Conservation (phyloP, 1,140 invertebrate species). For the Caenorhabditis latens region DNA sequence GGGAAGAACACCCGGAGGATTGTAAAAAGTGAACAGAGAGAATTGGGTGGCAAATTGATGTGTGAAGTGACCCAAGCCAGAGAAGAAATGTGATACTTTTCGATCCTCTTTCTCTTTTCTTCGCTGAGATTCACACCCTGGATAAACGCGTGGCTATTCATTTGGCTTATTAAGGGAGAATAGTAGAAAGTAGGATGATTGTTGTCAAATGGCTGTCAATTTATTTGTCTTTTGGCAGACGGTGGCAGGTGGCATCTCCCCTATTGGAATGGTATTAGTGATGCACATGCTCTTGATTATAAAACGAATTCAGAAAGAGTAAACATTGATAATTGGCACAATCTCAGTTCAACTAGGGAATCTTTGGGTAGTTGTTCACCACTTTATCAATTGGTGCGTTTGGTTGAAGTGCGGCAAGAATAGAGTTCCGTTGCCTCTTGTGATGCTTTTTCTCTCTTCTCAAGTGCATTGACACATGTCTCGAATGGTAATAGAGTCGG, state of each 20-base stretch:
- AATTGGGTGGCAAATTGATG: constrained; percentile 55
- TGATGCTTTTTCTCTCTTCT: background rate
- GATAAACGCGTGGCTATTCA: constrained; percentile 34
- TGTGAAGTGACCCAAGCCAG: constrained; percentile 18
- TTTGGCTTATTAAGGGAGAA: constrained; percentile 38
- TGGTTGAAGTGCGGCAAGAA: background rate
- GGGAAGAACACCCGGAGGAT: constrained; percentile 40
- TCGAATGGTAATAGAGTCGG: constrained; percentile 52
- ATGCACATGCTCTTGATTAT: constrained; percentile 44
- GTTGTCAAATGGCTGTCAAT: constrained; percentile 50
- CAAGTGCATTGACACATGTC: constrained; percentile 55
- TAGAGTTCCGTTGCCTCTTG: background rate
- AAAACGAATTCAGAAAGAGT: constrained; percentile 3
- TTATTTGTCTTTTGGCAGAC: constrained; percentile 56
- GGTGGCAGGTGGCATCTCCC: constrained; percentile 41
- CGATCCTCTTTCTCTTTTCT: background rate
- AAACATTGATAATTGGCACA: constrained; percentile 54
- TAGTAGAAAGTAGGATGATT: background rate
- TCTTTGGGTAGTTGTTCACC: background rate
- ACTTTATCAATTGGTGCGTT: constrained; percentile 23
- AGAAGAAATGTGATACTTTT: constrained; percentile 47
- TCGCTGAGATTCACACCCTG: constrained; percentile 49
- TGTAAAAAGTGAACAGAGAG: constrained; percentile 42
- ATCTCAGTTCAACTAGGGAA: background rate
- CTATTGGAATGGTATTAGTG: constrained; percentile 53